phyloP scores from a whole-genome alignment of 2,797 vertebrate genomes.

The Xenops minutus region DNA sequence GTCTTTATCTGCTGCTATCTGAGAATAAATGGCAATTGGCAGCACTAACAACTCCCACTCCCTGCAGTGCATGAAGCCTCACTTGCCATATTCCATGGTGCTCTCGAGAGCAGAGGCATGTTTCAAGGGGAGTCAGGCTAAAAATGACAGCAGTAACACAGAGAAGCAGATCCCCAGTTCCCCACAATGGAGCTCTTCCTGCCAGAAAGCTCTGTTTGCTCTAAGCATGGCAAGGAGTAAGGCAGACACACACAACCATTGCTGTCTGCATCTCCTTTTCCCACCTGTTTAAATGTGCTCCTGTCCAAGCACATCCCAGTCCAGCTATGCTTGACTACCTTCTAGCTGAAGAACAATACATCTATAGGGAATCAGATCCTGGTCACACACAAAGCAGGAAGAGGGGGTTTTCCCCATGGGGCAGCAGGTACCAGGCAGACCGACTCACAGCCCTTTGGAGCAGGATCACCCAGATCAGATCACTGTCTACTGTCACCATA shows the following conservation, averaged over 20 bases:
- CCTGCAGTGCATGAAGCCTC: neutral
- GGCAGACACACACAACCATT: neutral
- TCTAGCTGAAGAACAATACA: neutral
- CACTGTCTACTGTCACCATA: neutral
- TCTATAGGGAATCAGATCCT: too few relatives aligned
- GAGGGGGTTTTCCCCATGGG: too few relatives aligned
- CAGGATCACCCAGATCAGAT: neutral
- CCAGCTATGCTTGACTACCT: neutral
- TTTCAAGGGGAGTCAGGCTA: neutral
- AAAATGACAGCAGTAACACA: neutral
- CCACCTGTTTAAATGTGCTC: neutral
- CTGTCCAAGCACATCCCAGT: neutral
- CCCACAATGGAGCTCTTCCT: rapidly evolving
- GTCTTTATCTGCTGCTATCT: neutral
- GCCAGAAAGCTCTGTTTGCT: neutral
- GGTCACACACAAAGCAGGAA: neutral
- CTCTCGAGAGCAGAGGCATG: neutral
- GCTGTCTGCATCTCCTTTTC: neutral
- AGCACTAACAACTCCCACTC: neutral
- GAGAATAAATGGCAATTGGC: neutral
- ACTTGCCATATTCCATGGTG: neutral
- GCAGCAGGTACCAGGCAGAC: neutral
- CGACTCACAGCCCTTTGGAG: neutral
- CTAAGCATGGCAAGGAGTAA: neutral
- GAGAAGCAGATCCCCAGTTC: neutral